Percentiles rank a stretch among this genome's conserved stretches.
These are phyloP conservation scores for Chascanopsetta lugubris DNA, from an alignment of 2,113 vertebrate species.

Conservation along the genomic window DNA sequence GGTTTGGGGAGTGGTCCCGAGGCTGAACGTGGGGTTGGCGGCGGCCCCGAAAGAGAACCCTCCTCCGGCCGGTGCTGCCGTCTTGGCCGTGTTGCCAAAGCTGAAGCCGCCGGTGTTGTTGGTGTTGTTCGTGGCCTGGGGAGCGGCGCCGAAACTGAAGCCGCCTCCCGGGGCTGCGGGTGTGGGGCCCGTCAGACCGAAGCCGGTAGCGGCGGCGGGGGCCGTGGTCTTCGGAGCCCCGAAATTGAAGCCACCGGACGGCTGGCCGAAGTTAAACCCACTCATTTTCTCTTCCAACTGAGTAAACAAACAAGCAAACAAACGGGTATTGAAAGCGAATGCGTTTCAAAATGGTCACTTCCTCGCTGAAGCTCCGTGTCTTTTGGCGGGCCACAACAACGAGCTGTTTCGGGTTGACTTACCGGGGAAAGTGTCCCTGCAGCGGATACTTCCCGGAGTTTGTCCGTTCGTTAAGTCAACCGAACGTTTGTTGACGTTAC, in stretches of 20 bases:
- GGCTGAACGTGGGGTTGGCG: constrained; percentile 67
- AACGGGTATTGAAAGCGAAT: neutral
- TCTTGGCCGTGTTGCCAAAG: constrained; percentile 82
- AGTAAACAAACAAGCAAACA: neutral
- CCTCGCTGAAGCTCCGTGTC: constrained; percentile 12
- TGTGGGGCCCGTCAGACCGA: constrained; percentile 74
- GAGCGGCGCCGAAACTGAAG: constrained; percentile 81
- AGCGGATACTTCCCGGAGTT: neutral
- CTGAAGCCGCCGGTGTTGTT: constrained; percentile 76
- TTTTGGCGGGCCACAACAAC: constrained; percentile 68
- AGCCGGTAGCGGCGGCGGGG: constrained; percentile 57
- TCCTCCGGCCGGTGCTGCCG: constrained; percentile 42
- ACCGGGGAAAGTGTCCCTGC: neutral
- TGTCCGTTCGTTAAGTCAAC: neutral
- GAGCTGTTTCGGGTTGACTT: constrained; percentile 1
- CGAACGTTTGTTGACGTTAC: neutral
- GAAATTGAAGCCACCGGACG: constrained; percentile 81
- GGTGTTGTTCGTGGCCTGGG: constrained; percentile 64
- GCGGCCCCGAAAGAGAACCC: constrained; percentile 83
- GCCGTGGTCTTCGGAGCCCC: constrained; percentile 72
- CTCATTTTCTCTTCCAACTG: constrained; percentile 76
- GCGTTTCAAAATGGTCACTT: constrained; percentile 57
- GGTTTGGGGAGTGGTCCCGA: constrained; percentile 75
- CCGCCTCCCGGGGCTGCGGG: constrained; percentile 61
- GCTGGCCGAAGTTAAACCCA: constrained; percentile 84